These are phyloP conservation scores for Emydura subglobosa DNA, from an alignment of 2,113 vertebrate genomes.

Conservation along the genomic window DNA sequence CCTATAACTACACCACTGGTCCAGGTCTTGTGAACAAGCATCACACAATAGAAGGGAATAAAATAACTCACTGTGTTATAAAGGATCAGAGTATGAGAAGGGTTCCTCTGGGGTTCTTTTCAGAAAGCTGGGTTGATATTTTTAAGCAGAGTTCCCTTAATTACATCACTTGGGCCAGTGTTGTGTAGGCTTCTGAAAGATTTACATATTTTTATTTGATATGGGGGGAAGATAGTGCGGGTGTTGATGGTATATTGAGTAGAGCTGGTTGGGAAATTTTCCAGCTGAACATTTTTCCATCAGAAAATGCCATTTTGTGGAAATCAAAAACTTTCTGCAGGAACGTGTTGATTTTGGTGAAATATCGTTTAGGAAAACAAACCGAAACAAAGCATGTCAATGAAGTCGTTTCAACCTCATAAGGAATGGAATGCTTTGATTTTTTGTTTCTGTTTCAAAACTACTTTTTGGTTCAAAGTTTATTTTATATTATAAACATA, in stretches of 20 bases:
- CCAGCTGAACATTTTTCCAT: background rate
- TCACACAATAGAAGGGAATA: background rate
- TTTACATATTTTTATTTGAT: background rate
- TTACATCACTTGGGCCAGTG: background rate
- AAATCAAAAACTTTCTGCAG: background rate
- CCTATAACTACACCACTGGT: too few relatives aligned
- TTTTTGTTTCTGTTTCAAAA: too few relatives aligned
- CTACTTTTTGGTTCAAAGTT: too few relatives aligned
- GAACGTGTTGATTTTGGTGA: background rate
- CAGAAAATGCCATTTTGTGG: background rate
- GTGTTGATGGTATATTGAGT: background rate
- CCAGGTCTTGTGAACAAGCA: background rate
- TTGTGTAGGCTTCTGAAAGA: background rate
- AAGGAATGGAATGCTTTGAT: too few relatives aligned
- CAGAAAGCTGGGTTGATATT: background rate
- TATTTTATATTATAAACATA: too few relatives aligned
- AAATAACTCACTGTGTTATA: background rate
- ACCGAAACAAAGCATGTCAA: too few relatives aligned
- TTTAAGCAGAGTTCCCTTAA: background rate
- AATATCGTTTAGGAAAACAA: background rate
- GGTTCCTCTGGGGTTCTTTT: background rate
- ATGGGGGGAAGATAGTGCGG: background rate
- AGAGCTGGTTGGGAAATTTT: background rate
- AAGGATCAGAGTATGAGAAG: background rate
- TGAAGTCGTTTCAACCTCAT: too few relatives aligned